Evolutionary conservation across 2,888 invertebrate species (phyloP).

Genomic region (Caenorhabditis japonica): DNA sequence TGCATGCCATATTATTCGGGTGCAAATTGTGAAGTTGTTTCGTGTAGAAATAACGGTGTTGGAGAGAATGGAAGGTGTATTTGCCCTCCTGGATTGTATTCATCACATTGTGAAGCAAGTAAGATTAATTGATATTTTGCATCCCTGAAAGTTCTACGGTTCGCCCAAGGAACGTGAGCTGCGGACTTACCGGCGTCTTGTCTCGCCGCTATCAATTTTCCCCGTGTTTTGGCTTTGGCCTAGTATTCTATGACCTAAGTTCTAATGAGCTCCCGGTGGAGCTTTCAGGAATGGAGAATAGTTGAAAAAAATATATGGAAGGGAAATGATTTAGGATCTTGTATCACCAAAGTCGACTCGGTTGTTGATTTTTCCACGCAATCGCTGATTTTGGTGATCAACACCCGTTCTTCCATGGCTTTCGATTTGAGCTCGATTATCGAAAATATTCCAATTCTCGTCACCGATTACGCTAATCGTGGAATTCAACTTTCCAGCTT

Average conservation of each 20-base stretch:
- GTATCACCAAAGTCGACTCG: slow-evolving; percentile 31
- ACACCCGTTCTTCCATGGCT: slow-evolving; percentile 45
- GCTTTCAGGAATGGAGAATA: too few species aligned
- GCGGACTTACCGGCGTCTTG: too few species aligned
- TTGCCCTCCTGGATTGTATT: slow-evolving; percentile 55
- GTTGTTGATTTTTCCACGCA: slow-evolving; percentile 45
- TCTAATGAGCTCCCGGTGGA: too few species aligned
- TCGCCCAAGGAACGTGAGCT: too few species aligned
- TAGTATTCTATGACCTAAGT: too few species aligned
- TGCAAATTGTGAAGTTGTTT: slow-evolving; percentile 39
- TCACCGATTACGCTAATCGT: slow-evolving; percentile 31
- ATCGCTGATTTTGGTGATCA: slow-evolving; percentile 44
- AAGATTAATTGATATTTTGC: too few species aligned
- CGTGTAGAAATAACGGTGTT: slow-evolving; percentile 52
- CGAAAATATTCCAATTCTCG: slow-evolving; percentile 23
- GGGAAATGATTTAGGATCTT: slow-evolving; percentile 23
- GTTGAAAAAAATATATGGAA: background rate
- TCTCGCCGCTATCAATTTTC: too few species aligned
- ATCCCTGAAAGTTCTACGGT: too few species aligned
- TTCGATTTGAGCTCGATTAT: slow-evolving; percentile 39
- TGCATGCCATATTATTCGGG: slow-evolving; percentile 50
- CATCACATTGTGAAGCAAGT: slow-evolving; percentile 53
- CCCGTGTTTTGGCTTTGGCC: too few species aligned
- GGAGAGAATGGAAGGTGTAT: slow-evolving; percentile 45
- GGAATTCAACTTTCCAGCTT: slow-evolving; percentile 29